Evolutionary conservation across 2,888 invertebrate genomes (phyloP).

Genomic region (Mimachlamys varia): DNA sequence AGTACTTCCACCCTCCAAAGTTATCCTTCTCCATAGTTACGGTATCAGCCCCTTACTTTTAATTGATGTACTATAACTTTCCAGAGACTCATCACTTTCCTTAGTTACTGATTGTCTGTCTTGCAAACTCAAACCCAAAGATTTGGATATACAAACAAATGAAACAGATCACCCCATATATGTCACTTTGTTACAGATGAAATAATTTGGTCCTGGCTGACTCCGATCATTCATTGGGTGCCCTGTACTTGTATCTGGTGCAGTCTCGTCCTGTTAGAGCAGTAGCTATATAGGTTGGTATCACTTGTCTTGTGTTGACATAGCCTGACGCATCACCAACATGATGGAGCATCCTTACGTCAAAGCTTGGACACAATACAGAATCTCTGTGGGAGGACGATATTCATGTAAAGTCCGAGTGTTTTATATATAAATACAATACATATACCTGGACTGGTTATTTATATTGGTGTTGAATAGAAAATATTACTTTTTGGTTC

Average conservation of each 20-base stretch:
- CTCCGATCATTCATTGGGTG: background rate
- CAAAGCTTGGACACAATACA: background rate
- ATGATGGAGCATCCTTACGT: background rate
- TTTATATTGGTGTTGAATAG: too few relatives aligned
- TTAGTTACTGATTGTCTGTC: too few relatives aligned
- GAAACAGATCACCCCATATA: slow-evolving; percentile 4
- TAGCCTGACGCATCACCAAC: background rate
- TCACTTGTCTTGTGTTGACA: background rate
- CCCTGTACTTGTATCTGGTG: background rate
- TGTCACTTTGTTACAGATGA: background rate
- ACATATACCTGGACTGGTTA: too few relatives aligned
- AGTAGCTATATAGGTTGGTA: background rate
- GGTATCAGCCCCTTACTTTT: too few relatives aligned
- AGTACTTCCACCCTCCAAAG: too few relatives aligned
- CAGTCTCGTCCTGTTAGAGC: background rate
- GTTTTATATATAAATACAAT: too few relatives aligned
- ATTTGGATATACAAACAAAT: background rate
- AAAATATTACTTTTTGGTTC: too few relatives aligned
- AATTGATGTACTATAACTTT: too few relatives aligned
- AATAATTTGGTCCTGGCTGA: background rate
- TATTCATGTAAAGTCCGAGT: too few relatives aligned
- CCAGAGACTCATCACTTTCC: too few relatives aligned
- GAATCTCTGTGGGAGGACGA: too few relatives aligned
- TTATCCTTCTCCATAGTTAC: too few relatives aligned
- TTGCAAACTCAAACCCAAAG: background rate